phyloP scores from a whole-genome alignment of 2,113 vertebrate species.

The Pachyramphus minor region DNA sequence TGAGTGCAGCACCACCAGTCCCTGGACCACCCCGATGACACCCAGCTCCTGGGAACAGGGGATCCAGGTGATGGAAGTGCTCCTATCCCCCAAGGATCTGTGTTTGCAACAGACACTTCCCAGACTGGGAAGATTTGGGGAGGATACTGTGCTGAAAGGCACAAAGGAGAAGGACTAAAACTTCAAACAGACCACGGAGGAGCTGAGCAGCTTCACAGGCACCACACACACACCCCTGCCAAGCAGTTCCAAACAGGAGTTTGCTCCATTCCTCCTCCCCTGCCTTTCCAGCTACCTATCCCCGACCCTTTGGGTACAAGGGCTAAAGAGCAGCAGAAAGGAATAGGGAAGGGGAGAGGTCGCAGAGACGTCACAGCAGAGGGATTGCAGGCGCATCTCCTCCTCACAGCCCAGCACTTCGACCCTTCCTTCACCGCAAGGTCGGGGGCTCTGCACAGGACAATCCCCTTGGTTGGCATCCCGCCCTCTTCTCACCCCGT shows the following conservation, averaged over 20 bases:
- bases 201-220: not conserved
- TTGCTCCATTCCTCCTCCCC: not conserved
- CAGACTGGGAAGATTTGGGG: too few species aligned
- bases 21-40: not conserved
- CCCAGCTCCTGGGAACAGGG: not conserved
- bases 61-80: not conserved
- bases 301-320: not conserved
- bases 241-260: not conserved
- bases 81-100: not conserved
- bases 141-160: not conserved
- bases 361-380: not conserved
- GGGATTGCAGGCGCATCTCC: not conserved
- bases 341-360: not conserved
- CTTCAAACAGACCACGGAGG: not conserved
- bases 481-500: rapidly evolving
- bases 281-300: not conserved
- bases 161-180: not conserved
- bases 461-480: not conserved
- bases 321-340: not conserved
- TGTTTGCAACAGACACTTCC: not conserved
- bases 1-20: not conserved
- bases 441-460: not conserved
- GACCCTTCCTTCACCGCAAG: not conserved
- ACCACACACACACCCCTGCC: not conserved
- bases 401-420: not conserved